These are phyloP conservation scores for Myotis lucifugus DNA, from an alignment of 2,113 vertebrate species.

Conservation along the genomic window DNA sequence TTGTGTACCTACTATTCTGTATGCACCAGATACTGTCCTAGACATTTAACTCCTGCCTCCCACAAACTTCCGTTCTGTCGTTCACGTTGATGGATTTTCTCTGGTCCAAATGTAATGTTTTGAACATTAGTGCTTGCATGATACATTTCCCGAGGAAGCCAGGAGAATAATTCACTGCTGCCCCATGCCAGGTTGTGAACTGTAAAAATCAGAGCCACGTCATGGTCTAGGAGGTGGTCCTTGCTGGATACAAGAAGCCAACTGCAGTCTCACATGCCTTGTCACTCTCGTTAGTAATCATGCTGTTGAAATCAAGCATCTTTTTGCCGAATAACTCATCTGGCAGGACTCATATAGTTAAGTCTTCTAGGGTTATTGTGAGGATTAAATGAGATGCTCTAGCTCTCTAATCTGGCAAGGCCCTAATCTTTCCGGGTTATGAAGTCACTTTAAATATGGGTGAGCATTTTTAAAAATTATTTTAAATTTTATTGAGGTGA, in stretches of 20 bases:
- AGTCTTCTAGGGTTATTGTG: neutral
- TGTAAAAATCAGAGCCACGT: neutral
- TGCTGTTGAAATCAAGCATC: neutral
- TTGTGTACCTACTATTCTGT: no score
- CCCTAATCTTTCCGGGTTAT: neutral
- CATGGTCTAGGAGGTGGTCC: fast-evolving
- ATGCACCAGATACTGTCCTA: neutral
- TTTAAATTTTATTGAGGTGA: no score
- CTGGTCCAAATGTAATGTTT: neutral
- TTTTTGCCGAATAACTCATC: neutral
- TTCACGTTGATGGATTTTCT: neutral
- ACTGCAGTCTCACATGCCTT: slow-evolving; percentile 20
- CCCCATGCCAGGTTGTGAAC: neutral
- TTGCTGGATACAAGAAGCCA: neutral
- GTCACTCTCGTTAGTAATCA: neutral
- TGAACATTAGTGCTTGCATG: neutral
- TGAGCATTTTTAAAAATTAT: slow-evolving; percentile 27
- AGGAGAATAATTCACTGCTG: slow-evolving; percentile 10
- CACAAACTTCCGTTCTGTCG: neutral
- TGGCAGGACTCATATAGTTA: neutral
- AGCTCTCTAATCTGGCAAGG: neutral
- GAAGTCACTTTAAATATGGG: neutral
- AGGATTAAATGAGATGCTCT: neutral
- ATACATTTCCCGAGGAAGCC: neutral
- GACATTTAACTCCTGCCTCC: neutral